Percentiles rank a stretch among this genome's conserved stretches.
Evolutionary conservation across 2,113 vertebrate species (phyloP).

Genomic region (Philantomba maxwellii): DNA sequence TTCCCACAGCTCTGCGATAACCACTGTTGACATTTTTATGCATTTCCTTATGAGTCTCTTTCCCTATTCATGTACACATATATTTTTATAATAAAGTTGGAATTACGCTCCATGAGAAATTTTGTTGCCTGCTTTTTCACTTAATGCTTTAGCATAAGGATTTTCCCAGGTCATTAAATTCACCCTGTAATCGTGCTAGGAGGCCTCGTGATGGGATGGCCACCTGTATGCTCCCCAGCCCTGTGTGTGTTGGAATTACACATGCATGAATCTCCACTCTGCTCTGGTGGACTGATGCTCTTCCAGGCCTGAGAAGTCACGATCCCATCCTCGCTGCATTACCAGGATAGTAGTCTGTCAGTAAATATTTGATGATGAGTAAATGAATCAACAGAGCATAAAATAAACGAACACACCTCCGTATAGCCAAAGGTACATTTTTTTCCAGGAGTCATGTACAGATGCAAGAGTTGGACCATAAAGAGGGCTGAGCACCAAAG

Average conservation of each 20-base stretch:
- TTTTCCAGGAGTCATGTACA: not conserved
- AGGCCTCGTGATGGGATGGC: rapidly evolving
- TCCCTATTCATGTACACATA: not conserved
- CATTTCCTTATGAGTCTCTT: not conserved
- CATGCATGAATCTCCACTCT: too few species aligned
- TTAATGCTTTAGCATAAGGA: not conserved
- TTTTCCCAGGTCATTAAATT: constrained; percentile 19
- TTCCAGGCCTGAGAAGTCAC: not conserved
- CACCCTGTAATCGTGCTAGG: not conserved
- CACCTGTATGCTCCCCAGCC: not conserved
- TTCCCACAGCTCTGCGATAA: not conserved
- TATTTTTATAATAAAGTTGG: constrained; percentile 52
- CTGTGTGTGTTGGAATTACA: not conserved
- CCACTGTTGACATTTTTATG: constrained; percentile 35
- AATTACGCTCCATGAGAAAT: constrained; percentile 6
- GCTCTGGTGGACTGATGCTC: not conserved
- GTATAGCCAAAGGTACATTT: not conserved
- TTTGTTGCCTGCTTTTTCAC: constrained; percentile 1
- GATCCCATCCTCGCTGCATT: too few species aligned
- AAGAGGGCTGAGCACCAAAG: not conserved
- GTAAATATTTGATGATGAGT: not conserved
- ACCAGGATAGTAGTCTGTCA: not conserved
- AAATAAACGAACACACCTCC: not conserved
- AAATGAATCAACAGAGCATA: not conserved
- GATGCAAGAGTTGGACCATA: not conserved